phyloP scores from a whole-genome alignment of 2,113 vertebrate genomes.

The Aythya baeri region DNA sequence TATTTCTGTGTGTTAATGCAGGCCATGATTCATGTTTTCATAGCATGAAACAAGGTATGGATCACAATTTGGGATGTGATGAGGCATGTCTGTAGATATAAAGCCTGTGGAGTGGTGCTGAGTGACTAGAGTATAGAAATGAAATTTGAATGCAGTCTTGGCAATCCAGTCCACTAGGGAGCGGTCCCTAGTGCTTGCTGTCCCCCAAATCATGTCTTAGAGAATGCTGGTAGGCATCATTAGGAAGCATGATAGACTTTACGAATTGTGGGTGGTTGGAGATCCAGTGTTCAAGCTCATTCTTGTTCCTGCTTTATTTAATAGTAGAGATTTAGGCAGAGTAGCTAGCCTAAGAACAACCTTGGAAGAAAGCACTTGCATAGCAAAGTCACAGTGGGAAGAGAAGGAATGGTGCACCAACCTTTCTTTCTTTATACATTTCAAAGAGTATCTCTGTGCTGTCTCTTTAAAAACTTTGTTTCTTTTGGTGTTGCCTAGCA shows the following conservation, averaged over 20 bases:
- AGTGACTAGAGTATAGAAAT: not conserved
- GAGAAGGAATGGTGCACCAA: not conserved
- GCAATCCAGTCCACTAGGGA: not conserved
- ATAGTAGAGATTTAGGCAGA: not conserved
- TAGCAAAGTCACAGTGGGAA: not conserved
- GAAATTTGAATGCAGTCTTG: not conserved
- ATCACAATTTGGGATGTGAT: not conserved
- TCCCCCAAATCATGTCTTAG: not conserved
- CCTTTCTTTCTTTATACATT: not conserved
- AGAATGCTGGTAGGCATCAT: too few relatives aligned
- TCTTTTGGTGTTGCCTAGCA: not conserved
- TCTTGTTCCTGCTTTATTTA: not conserved
- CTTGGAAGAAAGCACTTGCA: not conserved
- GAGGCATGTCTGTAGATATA: not conserved
- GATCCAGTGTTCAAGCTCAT: not conserved
- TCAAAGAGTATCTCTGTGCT: not conserved
- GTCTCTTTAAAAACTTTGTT: not conserved
- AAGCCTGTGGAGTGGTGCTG: not conserved
- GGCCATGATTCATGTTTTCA: not conserved
- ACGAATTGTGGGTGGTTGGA: not conserved
- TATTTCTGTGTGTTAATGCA: not conserved
- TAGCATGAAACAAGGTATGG: not conserved
- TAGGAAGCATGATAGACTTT: not conserved
- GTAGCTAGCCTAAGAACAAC: not conserved
- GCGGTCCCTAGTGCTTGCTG: not conserved